Evolutionary conservation across 2,888 invertebrate genomes (phyloP).

Genomic region (Macrosoma leucophasiata): DNA sequence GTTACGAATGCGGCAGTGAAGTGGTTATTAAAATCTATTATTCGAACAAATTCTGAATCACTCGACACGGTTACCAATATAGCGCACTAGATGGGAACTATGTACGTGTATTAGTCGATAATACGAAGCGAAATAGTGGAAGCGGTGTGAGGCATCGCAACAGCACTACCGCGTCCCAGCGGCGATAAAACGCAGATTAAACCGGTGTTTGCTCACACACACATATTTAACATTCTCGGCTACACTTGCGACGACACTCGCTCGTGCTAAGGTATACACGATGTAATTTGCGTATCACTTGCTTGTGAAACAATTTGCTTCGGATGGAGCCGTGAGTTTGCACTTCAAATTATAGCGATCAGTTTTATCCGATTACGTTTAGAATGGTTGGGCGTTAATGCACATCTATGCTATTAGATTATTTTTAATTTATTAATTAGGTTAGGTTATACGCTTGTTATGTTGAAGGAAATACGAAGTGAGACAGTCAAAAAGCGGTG

Average conservation of each 20-base stretch:
- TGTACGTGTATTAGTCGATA: slow-evolving; percentile 13
- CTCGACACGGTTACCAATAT: slow-evolving; percentile 36
- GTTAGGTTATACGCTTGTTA: too few relatives aligned
- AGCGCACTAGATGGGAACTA: slow-evolving; percentile 28
- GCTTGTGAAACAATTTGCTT: slow-evolving; percentile 63
- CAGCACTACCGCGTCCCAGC: slow-evolving; percentile 31
- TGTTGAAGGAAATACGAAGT: too few relatives aligned
- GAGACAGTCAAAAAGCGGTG: too few relatives aligned
- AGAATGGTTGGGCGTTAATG: too few relatives aligned
- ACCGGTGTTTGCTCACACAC: slow-evolving; percentile 64
- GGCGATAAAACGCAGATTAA: slow-evolving; percentile 69
- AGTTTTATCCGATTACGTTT: too few relatives aligned
- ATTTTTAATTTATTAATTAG: too few relatives aligned
- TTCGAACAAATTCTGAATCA: slow-evolving; percentile 36
- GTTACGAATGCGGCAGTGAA: too few relatives aligned
- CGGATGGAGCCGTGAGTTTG: slow-evolving; percentile 50
- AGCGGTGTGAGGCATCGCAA: slow-evolving; percentile 21
- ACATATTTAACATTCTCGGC: slow-evolving; percentile 64
- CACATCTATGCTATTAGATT: too few relatives aligned
- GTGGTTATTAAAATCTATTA: slow-evolving; percentile 26
- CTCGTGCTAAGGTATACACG: too few relatives aligned
- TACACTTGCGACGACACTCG: slow-evolving; percentile 52
- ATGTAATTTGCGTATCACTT: slow-evolving; percentile 61
- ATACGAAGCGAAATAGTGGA: slow-evolving; percentile 20
- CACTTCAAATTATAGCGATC: too few relatives aligned